Conservation (phyloP, 1,140 invertebrate genomes). For the Drosophila pandora region DNA sequence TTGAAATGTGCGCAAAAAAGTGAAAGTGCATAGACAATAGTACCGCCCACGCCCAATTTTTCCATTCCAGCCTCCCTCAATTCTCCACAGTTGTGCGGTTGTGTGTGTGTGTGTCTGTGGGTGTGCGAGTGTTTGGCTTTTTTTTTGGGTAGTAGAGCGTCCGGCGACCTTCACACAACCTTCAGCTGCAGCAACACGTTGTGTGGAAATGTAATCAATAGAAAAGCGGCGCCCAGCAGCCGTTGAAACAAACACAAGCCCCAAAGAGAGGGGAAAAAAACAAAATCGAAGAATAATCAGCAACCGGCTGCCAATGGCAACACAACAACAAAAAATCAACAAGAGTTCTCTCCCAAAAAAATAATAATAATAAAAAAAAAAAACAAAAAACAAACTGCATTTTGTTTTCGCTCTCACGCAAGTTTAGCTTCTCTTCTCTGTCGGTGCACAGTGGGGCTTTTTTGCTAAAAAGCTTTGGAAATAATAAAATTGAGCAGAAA, state of each 20-base stretch:
- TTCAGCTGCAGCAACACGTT: conserved; percentile 74
- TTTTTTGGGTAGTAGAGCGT: conserved; percentile 21
- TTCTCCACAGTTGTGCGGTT: neutral
- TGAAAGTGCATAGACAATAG: conserved; percentile 59
- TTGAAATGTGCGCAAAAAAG: conserved; percentile 56
- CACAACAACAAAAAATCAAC: conserved; percentile 67
- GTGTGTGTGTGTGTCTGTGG: conserved; percentile 12
- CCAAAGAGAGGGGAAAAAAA: conserved; percentile 13
- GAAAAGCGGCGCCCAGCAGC: conserved; percentile 24
- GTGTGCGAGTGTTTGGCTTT: conserved; percentile 33
- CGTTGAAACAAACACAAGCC: conserved; percentile 46
- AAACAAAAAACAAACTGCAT: neutral
- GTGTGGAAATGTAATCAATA: conserved; percentile 65
- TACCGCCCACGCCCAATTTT: conserved; percentile 17
- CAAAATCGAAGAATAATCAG: conserved; percentile 11
- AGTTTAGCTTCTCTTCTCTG: too few species aligned
- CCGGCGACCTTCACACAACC: conserved; percentile 80
- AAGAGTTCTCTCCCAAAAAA: conserved; percentile 52
- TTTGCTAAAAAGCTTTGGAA: too few species aligned
- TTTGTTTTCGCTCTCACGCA: conserved; percentile 14
- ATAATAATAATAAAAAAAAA: neutral
- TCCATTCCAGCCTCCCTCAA: neutral
- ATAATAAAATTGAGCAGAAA: too few species aligned
- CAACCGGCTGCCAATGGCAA: conserved; percentile 66
- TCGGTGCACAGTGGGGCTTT: too few species aligned